Base-by-base conservation (phyloP, 2,888 invertebrate species). In the Fissipunctia ypsillon region DNA sequence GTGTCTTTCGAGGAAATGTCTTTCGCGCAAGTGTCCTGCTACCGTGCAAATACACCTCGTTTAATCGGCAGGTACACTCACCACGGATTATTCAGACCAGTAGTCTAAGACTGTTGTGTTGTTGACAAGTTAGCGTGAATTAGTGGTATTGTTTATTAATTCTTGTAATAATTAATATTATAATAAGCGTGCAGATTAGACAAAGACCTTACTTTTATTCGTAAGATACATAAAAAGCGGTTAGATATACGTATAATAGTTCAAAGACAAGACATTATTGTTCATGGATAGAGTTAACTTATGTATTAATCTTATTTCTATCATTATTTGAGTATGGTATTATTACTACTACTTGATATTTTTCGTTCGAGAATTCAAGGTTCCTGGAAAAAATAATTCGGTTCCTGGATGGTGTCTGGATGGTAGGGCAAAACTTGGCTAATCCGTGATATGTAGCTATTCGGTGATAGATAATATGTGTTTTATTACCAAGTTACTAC, bases 31-130 rank as follows among this genome's bases (percentile, higher is more conserved):
- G n/a, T n/a, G n/a, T n/a, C n/a, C n/a, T n/a, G n/a, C n/a, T n/a
- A n/a, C n/a, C n/a, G n/a, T n/a, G n/a, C 67, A 79, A 79, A 79
- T 57, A 78, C 73, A 41, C 6, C n/a, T 28, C 57, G 56, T 56
- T 56, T 67, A 56, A 50, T 73, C 45, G 60, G 60, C 25, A 60
- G 31, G 22, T 4, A 61, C 12, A 61, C 25, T 43, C 28, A n/a
- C 31, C 31, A 28, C 78, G 41, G 41, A 79, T 72, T 77, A 72
- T 78, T 78, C 65, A 60, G 41, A 60, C 43, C 59, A 16, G 12
- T 69, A 10, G 19, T 54, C 64, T 48, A 65, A 52, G 28, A 19
- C 14, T 73, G 1, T 6, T 48, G 1, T 25, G 41, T 38, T 28
- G 2, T 48, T 31, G 12, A 31, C 28, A 41, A 56, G 43, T 75